phyloP scores from a whole-genome alignment of 2,797 vertebrate species.

The Dallia pectoralis region DNA sequence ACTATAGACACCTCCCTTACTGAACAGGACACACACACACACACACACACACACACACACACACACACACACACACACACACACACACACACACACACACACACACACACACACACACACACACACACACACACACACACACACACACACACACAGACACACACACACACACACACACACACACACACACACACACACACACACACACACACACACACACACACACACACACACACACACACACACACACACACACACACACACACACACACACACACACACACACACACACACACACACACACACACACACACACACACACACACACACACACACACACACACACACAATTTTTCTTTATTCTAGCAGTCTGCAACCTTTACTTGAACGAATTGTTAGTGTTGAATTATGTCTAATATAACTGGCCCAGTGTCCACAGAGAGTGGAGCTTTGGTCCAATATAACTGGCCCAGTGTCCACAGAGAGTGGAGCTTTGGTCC shows the following conservation, averaged over 20 bases:
- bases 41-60: neutral
- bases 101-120: neutral
- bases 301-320: neutral
- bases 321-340: neutral
- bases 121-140: neutral
- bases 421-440: no score
- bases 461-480: no score
- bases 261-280: neutral
- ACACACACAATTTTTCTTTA: no score
- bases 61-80: neutral
- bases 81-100: neutral
- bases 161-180: neutral
- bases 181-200: neutral
- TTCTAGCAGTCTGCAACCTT: no score
- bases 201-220: neutral
- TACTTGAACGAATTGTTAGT: no score
- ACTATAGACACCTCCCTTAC: conserved; percentile 68
- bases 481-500: no score
- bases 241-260: neutral
- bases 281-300: neutral
- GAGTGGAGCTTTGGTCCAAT: no score
- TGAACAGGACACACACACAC: conserved; percentile 31
- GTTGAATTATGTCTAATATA: no score
- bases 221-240: neutral
- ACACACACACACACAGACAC: neutral